Conservation (phyloP, 1,140 invertebrate species). For the Schmidtea mediterranea region DNA sequence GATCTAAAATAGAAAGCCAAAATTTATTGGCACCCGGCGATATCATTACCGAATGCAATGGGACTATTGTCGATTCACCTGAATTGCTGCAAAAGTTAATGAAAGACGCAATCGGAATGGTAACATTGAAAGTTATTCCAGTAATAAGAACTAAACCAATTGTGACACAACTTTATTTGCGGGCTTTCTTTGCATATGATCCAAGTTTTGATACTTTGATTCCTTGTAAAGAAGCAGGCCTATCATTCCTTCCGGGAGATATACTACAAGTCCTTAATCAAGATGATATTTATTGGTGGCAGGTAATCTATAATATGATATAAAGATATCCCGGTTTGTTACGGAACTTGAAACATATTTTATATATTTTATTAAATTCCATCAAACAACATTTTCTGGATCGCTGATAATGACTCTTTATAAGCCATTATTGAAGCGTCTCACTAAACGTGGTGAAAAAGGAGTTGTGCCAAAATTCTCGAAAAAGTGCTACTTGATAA, state of each 20-base stretch:
- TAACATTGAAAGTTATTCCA: conserved; percentile 2
- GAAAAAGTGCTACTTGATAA: too few relatives aligned
- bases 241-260: conserved; percentile 65
- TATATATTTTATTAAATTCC: too few relatives aligned
- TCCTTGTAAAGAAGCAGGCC: conserved; percentile 72
- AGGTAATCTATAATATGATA: too few relatives aligned
- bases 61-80: conserved; percentile 40
- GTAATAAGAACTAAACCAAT: background rate
- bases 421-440: too few relatives aligned
- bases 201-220: conserved; percentile 60
- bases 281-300: conserved; percentile 83
- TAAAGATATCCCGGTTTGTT: too few relatives aligned
- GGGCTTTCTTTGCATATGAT: conserved; percentile 64
- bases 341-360: too few relatives aligned
- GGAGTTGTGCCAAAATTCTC: too few relatives aligned
- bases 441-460: too few relatives aligned
- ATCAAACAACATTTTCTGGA: too few relatives aligned
- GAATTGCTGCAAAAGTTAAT: conserved; percentile 55
- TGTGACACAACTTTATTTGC: conserved; percentile 28
- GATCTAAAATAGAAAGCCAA: conserved; percentile 8
- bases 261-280: conserved; percentile 86
- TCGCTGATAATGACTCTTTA: too few relatives aligned
- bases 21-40: conserved; percentile 54
- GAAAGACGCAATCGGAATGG: conserved; percentile 31
- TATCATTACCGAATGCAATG: conserved; percentile 57